These are phyloP conservation scores for Marronus borbonicus DNA, from an alignment of 2,888 invertebrate genomes.

Conservation along the genomic window DNA sequence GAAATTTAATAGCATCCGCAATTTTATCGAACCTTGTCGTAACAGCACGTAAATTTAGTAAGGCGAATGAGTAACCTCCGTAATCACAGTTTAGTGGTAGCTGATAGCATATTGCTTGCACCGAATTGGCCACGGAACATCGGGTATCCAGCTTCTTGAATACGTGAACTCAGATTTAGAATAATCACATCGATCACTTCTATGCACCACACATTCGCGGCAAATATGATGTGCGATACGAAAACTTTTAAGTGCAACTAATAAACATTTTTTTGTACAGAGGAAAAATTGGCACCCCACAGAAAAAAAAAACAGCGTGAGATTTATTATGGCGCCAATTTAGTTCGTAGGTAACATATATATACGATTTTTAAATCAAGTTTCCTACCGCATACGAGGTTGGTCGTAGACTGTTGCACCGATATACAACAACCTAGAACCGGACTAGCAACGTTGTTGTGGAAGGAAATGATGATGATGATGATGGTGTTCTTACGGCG, in stretches of 20 bases:
- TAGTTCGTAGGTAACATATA: background rate
- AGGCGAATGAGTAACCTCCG: background rate
- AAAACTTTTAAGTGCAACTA: no score
- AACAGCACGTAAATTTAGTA: background rate
- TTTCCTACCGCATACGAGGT: slow-evolving; percentile 43
- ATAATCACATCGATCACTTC: background rate
- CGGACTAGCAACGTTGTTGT: slow-evolving; percentile 45
- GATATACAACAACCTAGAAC: slow-evolving; percentile 40
- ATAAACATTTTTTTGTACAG: background rate
- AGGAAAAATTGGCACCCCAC: background rate
- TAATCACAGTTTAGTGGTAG: background rate
- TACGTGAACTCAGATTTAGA: slow-evolving; percentile 6
- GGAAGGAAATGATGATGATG: slow-evolving; percentile 47
- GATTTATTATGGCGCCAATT: slow-evolving; percentile 29
- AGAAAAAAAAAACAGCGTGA: background rate
- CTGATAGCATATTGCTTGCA: background rate
- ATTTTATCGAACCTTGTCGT: background rate
- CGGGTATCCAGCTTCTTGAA: background rate
- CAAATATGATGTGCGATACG: no score
- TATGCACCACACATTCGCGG: background rate
- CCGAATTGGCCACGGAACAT: background rate
- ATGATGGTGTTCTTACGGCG: slow-evolving; percentile 36
- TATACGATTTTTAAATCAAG: slow-evolving; percentile 30
- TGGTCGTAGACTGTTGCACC: slow-evolving; percentile 41
- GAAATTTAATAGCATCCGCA: background rate